Evolutionary conservation across 2,113 vertebrate species (phyloP), one percentile per base, ranked within the genome.

Genomic region (Edolisoma coerulescens): DNA sequence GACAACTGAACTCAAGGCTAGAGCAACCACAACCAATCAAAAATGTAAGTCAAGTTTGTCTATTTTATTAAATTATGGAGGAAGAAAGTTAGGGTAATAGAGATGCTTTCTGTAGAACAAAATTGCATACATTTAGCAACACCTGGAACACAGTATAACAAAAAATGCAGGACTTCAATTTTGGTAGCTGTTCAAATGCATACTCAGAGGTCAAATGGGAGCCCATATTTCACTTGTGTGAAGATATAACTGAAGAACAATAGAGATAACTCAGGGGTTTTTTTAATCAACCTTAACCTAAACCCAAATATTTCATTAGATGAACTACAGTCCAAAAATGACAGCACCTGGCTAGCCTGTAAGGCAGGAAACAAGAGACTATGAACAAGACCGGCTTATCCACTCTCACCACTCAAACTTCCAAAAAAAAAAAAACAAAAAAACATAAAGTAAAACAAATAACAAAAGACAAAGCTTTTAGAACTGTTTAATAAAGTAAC

Each of bases 381-480:
- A 61, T 13, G 81, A 89, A 89, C 73, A 85, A 76, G 70, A 80
- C 47, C 64, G 75, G 49, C 60, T 93, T 33, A 90, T 41, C 54
- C 68, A 94, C 64, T 44, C 20, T 49, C 54, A 73, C 59, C 17
- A 4, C 30, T 70, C 42, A 75, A 86, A 84, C 56, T 89, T 57
- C 12, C 10, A 71, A 76, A 59, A 70, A 65, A 70, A n/a, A 42
- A 33, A 6, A 8, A 50, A 56, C n/a, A 54, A 45, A 45, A 30
- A 70, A 85, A 85, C 76, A 83, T 19, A 68, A 90, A 93, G 44
- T 78, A 93, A 96, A 92, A 93, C 90, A 96, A 97, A 70, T 73
- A 96, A 95, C 89, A 85, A 83, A 95, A 87, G 81, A 96, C 89
- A 87, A 94, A 88, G 87, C 75, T 97, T 96, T 94, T 59, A 74